A percentile compares a stretch with the other conserved stretches of the same genome.
Evolutionary conservation across 1,140 invertebrate genomes (phyloP).

Genomic region (Aphaenogaster ashmeadi): DNA sequence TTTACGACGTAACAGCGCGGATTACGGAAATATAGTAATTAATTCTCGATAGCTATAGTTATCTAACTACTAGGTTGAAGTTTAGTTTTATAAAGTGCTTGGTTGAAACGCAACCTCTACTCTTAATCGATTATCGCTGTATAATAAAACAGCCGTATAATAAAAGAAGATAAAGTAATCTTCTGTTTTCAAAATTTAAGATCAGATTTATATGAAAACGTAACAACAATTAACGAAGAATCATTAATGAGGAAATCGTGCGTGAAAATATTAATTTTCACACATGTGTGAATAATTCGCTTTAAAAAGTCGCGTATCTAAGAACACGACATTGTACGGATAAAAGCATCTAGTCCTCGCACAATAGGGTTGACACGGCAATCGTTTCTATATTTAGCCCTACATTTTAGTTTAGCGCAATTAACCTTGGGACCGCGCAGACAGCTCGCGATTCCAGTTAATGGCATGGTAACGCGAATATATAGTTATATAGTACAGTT

Average conservation of each 20-base stretch:
- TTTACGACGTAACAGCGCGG: not conserved
- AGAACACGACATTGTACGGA: not conserved
- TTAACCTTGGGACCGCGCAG: not conserved
- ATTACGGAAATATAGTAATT: not conserved
- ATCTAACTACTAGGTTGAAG: not conserved
- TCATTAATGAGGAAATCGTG: not conserved
- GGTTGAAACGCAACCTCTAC: not conserved
- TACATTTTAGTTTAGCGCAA: not conserved
- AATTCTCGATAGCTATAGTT: not conserved
- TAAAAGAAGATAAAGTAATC: not conserved
- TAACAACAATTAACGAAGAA: not conserved
- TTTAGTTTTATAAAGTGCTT: not conserved
- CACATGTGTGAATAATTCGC: not conserved
- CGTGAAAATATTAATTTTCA: not conserved
- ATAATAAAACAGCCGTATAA: not conserved
- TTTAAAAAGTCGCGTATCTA: not conserved
- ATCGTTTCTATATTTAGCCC: not conserved
- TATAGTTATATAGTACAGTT: not conserved
- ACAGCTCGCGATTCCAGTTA: constrained; percentile 8
- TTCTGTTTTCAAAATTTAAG: not conserved
- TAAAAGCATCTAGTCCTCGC: not conserved
- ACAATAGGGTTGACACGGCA: not conserved
- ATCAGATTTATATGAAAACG: not conserved
- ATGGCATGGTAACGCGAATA: constrained; percentile 2
- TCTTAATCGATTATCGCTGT: not conserved